Evolutionary conservation across 2,888 invertebrate genomes (phyloP), one percentile per base, ranked within the genome.

Genomic region (Rhamphomyia laevipes): DNA sequence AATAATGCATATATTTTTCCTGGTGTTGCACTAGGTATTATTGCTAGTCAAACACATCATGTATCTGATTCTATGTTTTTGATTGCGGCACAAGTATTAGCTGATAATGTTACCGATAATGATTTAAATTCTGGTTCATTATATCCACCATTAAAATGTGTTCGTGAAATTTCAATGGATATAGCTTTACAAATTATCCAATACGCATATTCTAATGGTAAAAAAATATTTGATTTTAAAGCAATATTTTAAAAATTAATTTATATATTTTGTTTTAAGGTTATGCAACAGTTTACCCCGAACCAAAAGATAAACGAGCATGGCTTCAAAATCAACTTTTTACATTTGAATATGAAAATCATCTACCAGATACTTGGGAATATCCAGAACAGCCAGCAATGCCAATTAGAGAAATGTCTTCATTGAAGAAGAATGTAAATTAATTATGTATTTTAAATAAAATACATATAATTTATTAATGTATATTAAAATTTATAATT

Each of bases 1-100:
- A 96, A 95, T 72, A 96, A 96, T 71, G 89, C 95, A 0, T 96
- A 96, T 71, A 94, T 96, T 62, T 95, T 93, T 76, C 97, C 97
- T 0, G 99, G 97, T 6, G 76, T 95, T 48, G 95, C 94, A 11
- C 78, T 99, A 17, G 99, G 95, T 10, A 88, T 93, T 10, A 89
- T 96, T 57, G 82, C 85, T 15, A 90, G 93, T 30, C 88, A 91
- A 49, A 86, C 93, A 6, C 87, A 92, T 65, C 93, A 94, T 63
- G 92, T 99, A 63, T 84, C 85, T 7, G 95, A 99, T 64, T 84
- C 86, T 54, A 79, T 96, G 70, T 99, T 99, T 79, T 75, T 99
- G 45, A 82, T 89, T 47, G 91, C 99, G 13, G 94, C 97, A n/a
- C 82, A 87, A 75, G 89, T 87, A 63, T 60, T 66, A 48, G 88